Evolutionary conservation across 2,888 invertebrate genomes (phyloP).

Genomic region (Phortica magna): DNA sequence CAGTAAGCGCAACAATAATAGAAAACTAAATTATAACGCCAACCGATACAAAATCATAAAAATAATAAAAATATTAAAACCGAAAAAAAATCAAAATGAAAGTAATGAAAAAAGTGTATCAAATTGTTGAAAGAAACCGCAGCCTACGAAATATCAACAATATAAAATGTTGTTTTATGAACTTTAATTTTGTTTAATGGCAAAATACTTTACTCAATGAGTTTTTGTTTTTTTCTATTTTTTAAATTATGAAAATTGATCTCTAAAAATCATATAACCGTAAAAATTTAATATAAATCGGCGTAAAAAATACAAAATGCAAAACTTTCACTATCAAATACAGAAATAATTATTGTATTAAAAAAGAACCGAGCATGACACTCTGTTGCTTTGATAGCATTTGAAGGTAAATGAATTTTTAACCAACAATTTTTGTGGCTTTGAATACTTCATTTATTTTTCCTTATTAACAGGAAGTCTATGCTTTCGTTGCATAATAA

Average conservation of each 20-base stretch:
- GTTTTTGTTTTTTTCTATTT: not conserved
- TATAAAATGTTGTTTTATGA: not conserved
- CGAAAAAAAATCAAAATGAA: slow-evolving; percentile 1
- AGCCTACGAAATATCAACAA: not conserved
- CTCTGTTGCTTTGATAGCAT: no score
- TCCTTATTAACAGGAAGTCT: no score
- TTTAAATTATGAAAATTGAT: slow-evolving; percentile 2
- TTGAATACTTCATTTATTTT: no score
- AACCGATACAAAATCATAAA: not conserved
- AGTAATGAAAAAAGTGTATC: not conserved
- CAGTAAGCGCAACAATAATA: slow-evolving; percentile 17
- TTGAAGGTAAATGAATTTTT: no score
- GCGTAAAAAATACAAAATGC: no score
- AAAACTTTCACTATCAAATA: no score
- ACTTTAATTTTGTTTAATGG: not conserved
- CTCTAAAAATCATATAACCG: slow-evolving; percentile 7
- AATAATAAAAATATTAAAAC: not conserved
- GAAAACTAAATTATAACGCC: slow-evolving; percentile 16
- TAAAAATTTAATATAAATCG: slow-evolving; percentile 4
- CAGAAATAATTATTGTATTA: no score
- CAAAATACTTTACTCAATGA: not conserved
- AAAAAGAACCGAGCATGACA: no score
- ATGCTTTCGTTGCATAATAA: no score
- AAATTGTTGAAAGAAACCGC: slow-evolving; percentile 1
- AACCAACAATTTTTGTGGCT: no score